Conservation (phyloP, 2,113 vertebrate species). For the Dipodomys ordii region DNA sequence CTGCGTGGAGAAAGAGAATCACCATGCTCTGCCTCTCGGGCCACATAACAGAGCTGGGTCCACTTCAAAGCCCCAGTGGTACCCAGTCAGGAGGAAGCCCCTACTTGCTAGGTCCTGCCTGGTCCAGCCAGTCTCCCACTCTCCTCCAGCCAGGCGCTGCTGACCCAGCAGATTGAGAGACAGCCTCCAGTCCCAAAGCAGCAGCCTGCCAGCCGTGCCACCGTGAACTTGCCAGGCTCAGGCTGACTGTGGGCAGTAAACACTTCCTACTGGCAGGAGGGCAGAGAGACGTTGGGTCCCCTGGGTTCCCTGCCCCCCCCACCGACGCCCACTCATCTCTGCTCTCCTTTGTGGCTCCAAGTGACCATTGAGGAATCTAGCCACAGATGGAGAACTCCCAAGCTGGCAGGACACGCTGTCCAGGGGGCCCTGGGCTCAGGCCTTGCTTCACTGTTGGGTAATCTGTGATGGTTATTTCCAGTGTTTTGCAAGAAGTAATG, state of each 20-base stretch:
- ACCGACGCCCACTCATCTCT: neutral
- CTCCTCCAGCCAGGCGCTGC: neutral
- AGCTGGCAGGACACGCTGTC: constrained; percentile 80
- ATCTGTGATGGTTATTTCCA: constrained; percentile 82
- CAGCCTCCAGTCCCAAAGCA: neutral
- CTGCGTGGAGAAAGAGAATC: too few relatives aligned
- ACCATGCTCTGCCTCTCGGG: fast-evolving
- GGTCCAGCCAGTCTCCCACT: neutral
- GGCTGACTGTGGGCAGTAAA: constrained; percentile 53
- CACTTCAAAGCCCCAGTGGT: fast-evolving
- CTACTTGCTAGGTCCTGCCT: neutral
- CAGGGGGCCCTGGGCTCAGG: constrained; percentile 76
- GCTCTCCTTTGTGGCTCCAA: constrained; percentile 77
- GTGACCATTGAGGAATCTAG: constrained; percentile 74
- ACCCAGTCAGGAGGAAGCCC: fast-evolving
- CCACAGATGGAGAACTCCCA: constrained; percentile 74
- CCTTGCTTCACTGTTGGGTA: constrained; percentile 81
- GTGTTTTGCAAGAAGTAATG: constrained; percentile 87
- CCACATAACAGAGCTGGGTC: fast-evolving
- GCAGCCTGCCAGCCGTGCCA: neutral
- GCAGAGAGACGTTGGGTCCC: constrained; percentile 44
- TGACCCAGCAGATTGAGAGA: neutral
- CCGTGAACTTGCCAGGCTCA: neutral
- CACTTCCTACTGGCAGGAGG: constrained; percentile 54
- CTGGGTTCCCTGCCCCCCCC: neutral